These are phyloP conservation scores for Aspidapion aeneum DNA, from an alignment of 2,888 invertebrate species.

Conservation along the genomic window DNA sequence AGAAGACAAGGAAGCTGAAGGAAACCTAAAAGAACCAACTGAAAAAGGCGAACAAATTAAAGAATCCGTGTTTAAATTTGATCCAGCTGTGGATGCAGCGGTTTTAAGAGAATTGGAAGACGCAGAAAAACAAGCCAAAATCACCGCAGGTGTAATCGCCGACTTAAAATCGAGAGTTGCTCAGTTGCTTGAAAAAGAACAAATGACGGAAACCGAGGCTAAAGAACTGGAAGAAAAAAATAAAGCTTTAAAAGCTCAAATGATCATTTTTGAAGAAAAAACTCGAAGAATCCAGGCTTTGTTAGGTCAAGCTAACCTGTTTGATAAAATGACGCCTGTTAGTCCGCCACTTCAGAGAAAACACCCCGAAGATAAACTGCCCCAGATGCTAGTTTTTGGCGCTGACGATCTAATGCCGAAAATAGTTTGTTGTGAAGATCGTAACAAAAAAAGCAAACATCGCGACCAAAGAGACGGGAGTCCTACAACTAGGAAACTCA, in stretches of 20 bases:
- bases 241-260: conserved; percentile 55
- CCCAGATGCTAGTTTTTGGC: conserved; percentile 55
- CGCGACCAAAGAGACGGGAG: not conserved
- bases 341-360: conserved; percentile 29
- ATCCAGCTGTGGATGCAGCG: conserved; percentile 35
- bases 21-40: not conserved
- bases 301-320: conserved; percentile 43
- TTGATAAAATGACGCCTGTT: conserved; percentile 42
- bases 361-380: conserved; percentile 44
- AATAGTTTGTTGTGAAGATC: conserved; percentile 52
- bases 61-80: conserved; percentile 33
- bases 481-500: conserved; percentile 54
- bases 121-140: conserved; percentile 49
- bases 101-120: conserved; percentile 49
- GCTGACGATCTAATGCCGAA: conserved; percentile 53
- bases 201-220: conserved; percentile 56
- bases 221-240: conserved; percentile 56
- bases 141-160: conserved; percentile 48
- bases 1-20: not conserved
- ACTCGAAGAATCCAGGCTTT: conserved; percentile 57
- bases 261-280: conserved; percentile 59
- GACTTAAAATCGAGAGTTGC: conserved; percentile 46
- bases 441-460: conserved; percentile 12
- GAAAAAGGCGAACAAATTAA: not conserved
- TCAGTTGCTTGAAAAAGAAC: conserved; percentile 52